Evolutionary conservation across 2,797 vertebrate genomes (phyloP), one percentile per base, ranked within the genome.

Genomic region (Premnoplex brunnescens): DNA sequence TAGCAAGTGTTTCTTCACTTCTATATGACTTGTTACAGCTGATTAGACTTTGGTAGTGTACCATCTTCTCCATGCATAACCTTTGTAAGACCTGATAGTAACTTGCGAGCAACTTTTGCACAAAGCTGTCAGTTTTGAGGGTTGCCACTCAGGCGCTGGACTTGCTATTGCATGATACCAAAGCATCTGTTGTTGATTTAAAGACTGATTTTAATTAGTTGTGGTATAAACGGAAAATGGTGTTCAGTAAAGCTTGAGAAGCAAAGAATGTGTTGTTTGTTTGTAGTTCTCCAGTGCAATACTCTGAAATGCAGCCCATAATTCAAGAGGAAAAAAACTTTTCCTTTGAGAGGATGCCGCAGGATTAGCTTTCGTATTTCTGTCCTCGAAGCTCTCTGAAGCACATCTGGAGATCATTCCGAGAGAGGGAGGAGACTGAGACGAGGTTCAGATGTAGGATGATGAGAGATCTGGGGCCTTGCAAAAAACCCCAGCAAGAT

Each of bases 191-290:
- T 94, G 73, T 93, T 92, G 79, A 92, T 96, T 96, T 97, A 93
- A 96, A 95, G 91, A 84, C 73, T 93, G 71, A 76, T 95, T 97
- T 95, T 95, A 97, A 95, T 97, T 97, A 97, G 91, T 94, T 97
- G 95, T 76, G 26, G 78, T 94, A 93, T 88, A 97, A 94, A 96
- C 95, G 93, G 94, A 94, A 97, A 97, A 91, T n/a, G 85, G 34
- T 85, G 64, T 81, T 72, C 78, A 80, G 76, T 88, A 88, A 91
- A 84, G 84, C 78, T 84, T 89, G 69, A 88, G 86, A 93, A 96
- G 94, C 3, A 85, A 91, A 87, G 88, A 93, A 86, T 89, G 78
- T 91, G 67, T 69, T 92, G 39, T 93, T 96, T 94, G 79, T 94
- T 89, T 95, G 91, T 93, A 73, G 75, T 87, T 67, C 51, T 95